Evolutionary conservation across 2,797 vertebrate genomes (phyloP), one percentile per base, ranked within the genome.

Genomic region (Takifugu ocellatus): DNA sequence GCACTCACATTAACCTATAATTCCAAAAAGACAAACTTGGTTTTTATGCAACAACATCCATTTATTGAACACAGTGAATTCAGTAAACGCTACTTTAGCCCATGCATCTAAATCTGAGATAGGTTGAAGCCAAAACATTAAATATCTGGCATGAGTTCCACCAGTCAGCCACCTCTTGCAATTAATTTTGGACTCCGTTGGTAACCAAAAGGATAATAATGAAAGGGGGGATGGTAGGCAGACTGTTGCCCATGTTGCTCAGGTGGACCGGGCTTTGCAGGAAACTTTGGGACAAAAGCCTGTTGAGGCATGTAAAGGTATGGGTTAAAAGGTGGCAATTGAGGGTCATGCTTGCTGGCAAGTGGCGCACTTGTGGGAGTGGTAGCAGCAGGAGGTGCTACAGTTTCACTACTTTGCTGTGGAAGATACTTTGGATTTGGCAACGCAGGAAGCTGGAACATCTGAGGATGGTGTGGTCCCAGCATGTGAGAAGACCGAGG

Each of bases 301-400:
- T 57, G 49, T 2, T 58, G 49, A 51, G 36, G 53, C 65, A 31
- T 51, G 24, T 52, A 50, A 56, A 48, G 68, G 59, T 70, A 54
- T 65, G 61, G 63, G 46, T 65, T 26, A 52, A 77, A 62, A 59
- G 67, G 56, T 43, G 25, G 48, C 36, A 48, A 57, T 62, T 45
- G 44, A 48, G 11, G 14, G 15, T 39, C 42, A 51, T 58, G 44
- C 5, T 25, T 48, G 2, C 11, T 10, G n/a, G 53, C n/a, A 1
- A 31, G n/a, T 25, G 42, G 14, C 58, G 47, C 27, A 42, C 7
- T 26, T 8, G 26, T 60, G 55, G 49, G 21, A 21, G 47, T 15
- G 17, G 6, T 12, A 10, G 39, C 57, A 14, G 26, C 1, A 31
- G 46, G 24, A 14, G 54, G 29, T 56, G 56, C 14, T 55, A 42